Evolutionary conservation across 2,797 vertebrate genomes (phyloP).

Genomic region (Aselliscus stoliczkanus): DNA sequence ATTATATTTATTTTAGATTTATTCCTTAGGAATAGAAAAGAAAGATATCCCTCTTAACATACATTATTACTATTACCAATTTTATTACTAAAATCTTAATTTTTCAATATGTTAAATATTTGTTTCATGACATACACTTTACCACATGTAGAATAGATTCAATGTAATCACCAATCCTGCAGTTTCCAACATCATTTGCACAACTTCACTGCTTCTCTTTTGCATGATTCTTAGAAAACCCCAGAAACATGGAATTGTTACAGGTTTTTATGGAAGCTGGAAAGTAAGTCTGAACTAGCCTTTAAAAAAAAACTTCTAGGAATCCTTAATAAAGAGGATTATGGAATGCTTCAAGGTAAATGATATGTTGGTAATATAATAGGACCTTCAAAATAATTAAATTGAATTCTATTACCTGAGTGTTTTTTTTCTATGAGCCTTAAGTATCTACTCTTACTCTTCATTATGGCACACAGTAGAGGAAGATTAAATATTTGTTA

Average conservation of each 20-base stretch:
- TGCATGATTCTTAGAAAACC: conserved; percentile 11
- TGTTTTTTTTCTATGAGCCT: neutral
- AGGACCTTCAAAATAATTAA: neutral
- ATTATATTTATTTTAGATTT: neutral
- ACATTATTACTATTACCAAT: neutral
- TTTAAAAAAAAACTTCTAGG: neutral
- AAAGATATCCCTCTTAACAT: neutral
- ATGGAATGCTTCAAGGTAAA: neutral
- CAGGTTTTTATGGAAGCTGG: neutral
- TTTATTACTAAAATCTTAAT: conserved; percentile 21
- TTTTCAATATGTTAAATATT: neutral
- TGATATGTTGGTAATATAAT: neutral
- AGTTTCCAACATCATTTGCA: neutral
- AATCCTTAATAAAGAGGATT: conserved; percentile 6
- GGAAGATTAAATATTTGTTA: conserved; percentile 4
- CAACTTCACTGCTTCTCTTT: neutral
- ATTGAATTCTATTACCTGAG: neutral
- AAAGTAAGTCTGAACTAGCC: conserved; percentile 5
- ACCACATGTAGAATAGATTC: neutral
- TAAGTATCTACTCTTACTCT: neutral
- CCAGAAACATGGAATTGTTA: neutral
- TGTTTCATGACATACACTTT: neutral
- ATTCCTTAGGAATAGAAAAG: neutral
- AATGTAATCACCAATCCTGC: neutral
- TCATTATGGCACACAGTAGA: neutral